These are phyloP conservation scores for Geopemphigus sp. DNA, from an alignment of 1,140 invertebrate species.

Conservation along the genomic window DNA sequence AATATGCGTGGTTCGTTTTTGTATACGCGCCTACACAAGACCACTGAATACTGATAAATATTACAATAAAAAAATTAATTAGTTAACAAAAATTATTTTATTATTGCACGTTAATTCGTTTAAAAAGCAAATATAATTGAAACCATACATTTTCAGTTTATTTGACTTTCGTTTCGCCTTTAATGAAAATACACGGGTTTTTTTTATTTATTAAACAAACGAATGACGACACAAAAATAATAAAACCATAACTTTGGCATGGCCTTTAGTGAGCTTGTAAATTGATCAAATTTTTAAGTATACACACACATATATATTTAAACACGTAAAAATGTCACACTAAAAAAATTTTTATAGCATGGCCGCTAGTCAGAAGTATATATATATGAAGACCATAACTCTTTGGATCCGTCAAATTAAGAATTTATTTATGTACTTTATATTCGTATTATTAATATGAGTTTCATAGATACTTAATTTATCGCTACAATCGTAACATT, in stretches of 20 bases:
- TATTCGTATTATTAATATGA: too few species aligned
- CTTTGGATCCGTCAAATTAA: not conserved
- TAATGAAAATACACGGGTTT: not conserved
- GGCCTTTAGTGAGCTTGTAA: too few species aligned
- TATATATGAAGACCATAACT: not conserved
- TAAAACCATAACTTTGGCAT: slow-evolving; percentile 10
- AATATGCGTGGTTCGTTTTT: too few species aligned
- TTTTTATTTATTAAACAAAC: not conserved
- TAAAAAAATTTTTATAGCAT: not conserved
- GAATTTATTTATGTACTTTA: not conserved
- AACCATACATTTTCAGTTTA: too few species aligned
- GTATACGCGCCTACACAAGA: too few species aligned
- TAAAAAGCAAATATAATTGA: too few species aligned
- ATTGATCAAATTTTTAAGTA: not conserved
- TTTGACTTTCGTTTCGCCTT: not conserved
- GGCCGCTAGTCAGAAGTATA: not conserved
- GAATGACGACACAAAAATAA: too few species aligned
- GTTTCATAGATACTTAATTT: not conserved
- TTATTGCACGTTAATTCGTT: too few species aligned
- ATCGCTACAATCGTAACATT: not conserved
- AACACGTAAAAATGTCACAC: not conserved
- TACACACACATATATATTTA: not conserved
- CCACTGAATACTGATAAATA: not conserved
- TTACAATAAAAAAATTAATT: not conserved
- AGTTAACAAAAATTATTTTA: too few species aligned